Conservation (phyloP, 2,888 invertebrate genomes). For the Hipparchia sbordonii region DNA sequence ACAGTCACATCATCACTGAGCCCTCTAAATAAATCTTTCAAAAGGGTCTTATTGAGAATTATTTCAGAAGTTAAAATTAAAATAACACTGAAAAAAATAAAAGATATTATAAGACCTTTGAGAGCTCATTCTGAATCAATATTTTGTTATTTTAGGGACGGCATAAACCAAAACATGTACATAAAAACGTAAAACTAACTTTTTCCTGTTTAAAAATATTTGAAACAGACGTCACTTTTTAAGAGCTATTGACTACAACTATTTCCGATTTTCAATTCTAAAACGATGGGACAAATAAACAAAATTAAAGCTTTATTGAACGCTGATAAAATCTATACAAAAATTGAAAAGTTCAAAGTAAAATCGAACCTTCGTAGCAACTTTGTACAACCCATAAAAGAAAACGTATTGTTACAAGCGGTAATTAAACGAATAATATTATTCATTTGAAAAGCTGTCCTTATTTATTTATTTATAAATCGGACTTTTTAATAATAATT, state of each 20-base stretch:
- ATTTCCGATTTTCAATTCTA: slow-evolving; percentile 56
- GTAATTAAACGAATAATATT: background rate
- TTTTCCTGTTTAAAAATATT: background rate
- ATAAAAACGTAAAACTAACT: background rate
- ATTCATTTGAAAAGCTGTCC: slow-evolving; percentile 29
- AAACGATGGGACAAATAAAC: slow-evolving; percentile 72
- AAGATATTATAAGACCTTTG: background rate
- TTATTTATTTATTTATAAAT: background rate
- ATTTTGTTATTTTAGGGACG: slow-evolving; percentile 12
- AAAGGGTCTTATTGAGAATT: background rate
- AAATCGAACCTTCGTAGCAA: slow-evolving; percentile 13
- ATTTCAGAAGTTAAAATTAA: slow-evolving; percentile 3
- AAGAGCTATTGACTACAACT: slow-evolving; percentile 72
- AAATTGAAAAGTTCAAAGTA: slow-evolving; percentile 21
- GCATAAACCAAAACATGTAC: slow-evolving; percentile 1
- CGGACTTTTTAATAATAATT: background rate
- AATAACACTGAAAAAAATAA: background rate
- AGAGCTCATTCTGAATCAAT: background rate
- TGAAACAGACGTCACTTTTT: slow-evolving; percentile 34
- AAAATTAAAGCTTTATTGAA: slow-evolving; percentile 66
- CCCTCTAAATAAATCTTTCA: slow-evolving; percentile 23
- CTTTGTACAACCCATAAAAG: background rate
- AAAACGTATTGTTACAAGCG: no score
- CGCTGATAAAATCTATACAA: slow-evolving; percentile 40
- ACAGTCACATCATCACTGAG: slow-evolving; percentile 42